A percentile compares a stretch with the other conserved stretches of the same genome.
Conservation (phyloP, 2,888 invertebrate genomes). For the Cecidostiba fungosa region DNA sequence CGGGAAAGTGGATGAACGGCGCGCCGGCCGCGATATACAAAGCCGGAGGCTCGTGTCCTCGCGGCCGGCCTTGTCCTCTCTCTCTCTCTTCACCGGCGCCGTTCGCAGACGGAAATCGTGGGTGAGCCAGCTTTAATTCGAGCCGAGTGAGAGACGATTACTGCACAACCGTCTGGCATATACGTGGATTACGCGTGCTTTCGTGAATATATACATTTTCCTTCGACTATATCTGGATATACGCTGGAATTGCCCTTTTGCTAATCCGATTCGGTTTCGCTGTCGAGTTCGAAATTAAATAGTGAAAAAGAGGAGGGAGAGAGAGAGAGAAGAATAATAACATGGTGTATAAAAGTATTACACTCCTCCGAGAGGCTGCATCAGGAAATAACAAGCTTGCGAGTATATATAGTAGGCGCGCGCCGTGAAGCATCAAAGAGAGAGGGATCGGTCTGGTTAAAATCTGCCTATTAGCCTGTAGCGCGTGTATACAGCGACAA, state of each 20-base stretch:
- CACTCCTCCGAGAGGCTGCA: neutral
- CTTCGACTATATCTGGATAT: neutral
- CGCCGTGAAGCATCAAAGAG: neutral
- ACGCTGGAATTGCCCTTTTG: neutral
- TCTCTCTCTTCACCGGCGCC: too few relatives aligned
- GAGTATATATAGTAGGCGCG: neutral
- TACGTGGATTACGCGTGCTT: conserved; percentile 28
- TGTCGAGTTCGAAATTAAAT: neutral
- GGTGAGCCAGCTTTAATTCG: conserved; percentile 59
- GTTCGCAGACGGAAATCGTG: conserved; percentile 40
- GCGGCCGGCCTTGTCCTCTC: conserved; percentile 26
- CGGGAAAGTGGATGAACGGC: conserved; percentile 25
- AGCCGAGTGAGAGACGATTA: conserved; percentile 25
- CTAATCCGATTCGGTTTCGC: neutral
- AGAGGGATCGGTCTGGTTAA: conserved; percentile 35
- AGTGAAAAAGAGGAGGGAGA: neutral
- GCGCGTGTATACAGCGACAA: conserved; percentile 30
- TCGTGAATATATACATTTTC: neutral
- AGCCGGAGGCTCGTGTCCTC: conserved; percentile 22
- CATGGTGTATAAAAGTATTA: neutral
- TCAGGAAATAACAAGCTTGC: neutral
- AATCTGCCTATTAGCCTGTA: conserved; percentile 53
- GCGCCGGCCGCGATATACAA: conserved; percentile 28
- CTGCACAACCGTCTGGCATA: neutral
- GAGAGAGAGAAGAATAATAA: too few relatives aligned